phyloP scores from a whole-genome alignment of 1,140 invertebrate genomes.

The Bacillus rossius region DNA sequence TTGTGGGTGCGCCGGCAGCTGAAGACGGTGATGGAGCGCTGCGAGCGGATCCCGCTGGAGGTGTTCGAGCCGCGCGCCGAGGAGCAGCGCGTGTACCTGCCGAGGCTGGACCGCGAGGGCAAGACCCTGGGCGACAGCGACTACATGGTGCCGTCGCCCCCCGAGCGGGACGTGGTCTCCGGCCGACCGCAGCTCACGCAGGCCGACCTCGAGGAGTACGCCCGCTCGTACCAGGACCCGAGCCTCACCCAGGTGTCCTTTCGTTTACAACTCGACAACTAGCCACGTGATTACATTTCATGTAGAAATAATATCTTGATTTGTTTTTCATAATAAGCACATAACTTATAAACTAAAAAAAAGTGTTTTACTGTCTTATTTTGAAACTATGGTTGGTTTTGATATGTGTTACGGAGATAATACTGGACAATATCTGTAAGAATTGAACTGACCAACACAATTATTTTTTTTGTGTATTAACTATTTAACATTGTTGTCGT shows the following conservation, averaged over 20 bases:
- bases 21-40: slow-evolving; percentile 69
- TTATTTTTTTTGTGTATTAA: too few species aligned
- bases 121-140: slow-evolving; percentile 58
- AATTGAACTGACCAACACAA: too few species aligned
- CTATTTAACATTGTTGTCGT: too few species aligned
- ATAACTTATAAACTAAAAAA: too few species aligned
- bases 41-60: slow-evolving; percentile 62
- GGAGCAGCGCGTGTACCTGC: slow-evolving; percentile 27
- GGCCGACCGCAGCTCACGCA: slow-evolving; percentile 46
- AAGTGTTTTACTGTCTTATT: too few species aligned
- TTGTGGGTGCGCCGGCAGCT: slow-evolving; percentile 42
- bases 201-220: slow-evolving; percentile 65
- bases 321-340: too few species aligned
- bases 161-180: slow-evolving; percentile 55
- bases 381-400: too few species aligned
- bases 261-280: too few species aligned
- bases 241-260: slow-evolving; percentile 37
- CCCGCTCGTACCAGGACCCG: slow-evolving; percentile 53
- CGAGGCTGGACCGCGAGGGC: slow-evolving; percentile 59
- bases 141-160: slow-evolving; percentile 68
- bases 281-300: too few species aligned
- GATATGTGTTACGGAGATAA: too few species aligned
- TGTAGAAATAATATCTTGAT: too few species aligned
- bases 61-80: slow-evolving; percentile 48
- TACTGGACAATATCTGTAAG: too few species aligned